Base-by-base conservation (phyloP, 2,888 invertebrate species). In the Ptychoptera albimana region DNA sequence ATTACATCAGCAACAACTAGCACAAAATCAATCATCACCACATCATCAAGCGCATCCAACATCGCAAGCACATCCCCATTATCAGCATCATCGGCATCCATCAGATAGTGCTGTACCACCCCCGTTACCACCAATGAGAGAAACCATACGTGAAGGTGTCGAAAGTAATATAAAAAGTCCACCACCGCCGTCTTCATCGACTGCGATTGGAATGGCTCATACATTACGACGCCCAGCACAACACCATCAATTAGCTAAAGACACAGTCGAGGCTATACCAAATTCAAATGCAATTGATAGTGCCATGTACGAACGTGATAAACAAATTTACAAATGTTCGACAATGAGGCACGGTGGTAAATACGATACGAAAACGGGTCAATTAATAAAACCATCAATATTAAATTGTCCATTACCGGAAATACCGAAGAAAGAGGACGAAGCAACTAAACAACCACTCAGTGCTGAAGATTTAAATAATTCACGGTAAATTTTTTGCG, bases 1-100 rank as follows among this genome's bases (percentile, higher is more conserved):
- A 67, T 55, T 65, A 66, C 64, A 66, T 66, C 64, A 66, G 64
- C 60, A 64, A 50, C 63, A 66, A 63, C 58, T 64, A 12, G 15
- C 40, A 14, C 14, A 13, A 13, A 34, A 15, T 40, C 30, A 40
- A 12, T 15, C 13, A 31, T 40, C 10, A 39, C 32, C 45, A 40
- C 63, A 62, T 54, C 55, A 57, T 43, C 60, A 61, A 45, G 61
- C 50, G 62, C 68, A 54, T 59, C 68, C 60, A 59, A 61, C 57
- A 75, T 35, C 45, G 50, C 60, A 61, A 44, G 61, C 61, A 49
- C 47, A 60, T 52, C 57, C 62, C 49, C 60, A 60, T 46, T 60
- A 61, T 41, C 55, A 56, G 50, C 58, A 42, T 47, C 55, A 48
- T 61, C 62, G 9, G 61, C 60, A 23, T 23, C 23, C 23, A 23